Evolutionary conservation across 2,888 invertebrate genomes (phyloP), one percentile per base, ranked within the genome.

Genomic region (Bellardia pandia): DNA sequence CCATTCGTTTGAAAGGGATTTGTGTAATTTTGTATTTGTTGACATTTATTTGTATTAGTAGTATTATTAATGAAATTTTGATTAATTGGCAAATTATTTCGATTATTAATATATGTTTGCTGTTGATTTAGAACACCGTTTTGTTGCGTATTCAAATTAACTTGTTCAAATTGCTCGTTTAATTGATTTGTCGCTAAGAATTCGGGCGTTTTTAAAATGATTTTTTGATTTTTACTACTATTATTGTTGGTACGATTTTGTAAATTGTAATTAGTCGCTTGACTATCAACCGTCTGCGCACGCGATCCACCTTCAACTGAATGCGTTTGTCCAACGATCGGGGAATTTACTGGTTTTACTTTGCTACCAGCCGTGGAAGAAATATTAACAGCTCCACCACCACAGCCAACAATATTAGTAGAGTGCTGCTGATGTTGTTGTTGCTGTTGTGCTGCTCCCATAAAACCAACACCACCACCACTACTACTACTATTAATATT

Each of bases 251-350:
- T 58, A 66, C 58, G 78, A 72, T 88, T 78, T 74, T 80, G 14
- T 51, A 81, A 69, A 64, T 45, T 45, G 11, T 16, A 74, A 58
- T 40, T 74, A 11, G 23, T 13, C 40, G 40, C 62, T 79, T 75
- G 69, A 75, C 23, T 87, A 90, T 89, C 89, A 90, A 91, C 91
- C 90, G 91, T 90, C 89, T 91, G 91, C 91, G 91, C 90, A 92
- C 93, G 92, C 93, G 93, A 91, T 92, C 92, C 92, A 91, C 92
- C 92, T 92, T 93, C 93, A 91, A 93, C 92, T 93, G 92, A 90
- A 89, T 91, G 89, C 88, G 90, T 90, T 88, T 88, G 89, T 90
- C 90, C 89, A 89, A 89, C 88, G 89, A 88, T 88, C 86, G 71
- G 68, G 88, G 88, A 89, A 90, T 90, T 90, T 90, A 89, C 89